Evolutionary conservation across 2,113 vertebrate genomes (phyloP).

Genomic region (Anseranas semipalmata): DNA sequence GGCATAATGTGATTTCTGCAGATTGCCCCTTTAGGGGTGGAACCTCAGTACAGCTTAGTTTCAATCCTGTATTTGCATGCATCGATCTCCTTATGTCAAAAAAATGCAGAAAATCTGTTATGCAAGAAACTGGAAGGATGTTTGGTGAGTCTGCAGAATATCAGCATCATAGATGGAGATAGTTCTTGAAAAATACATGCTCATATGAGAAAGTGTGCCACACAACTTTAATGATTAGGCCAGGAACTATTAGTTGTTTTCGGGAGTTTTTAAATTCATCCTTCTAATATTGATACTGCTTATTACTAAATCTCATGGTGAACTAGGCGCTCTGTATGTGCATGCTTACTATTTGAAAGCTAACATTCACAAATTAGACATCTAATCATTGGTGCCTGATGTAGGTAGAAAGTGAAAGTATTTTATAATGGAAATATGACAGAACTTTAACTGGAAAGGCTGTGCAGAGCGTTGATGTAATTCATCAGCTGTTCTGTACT

Average conservation of each 20-base stretch:
- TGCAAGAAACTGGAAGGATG: background rate
- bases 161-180: background rate
- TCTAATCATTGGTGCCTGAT: conserved; percentile 1
- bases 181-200: background rate
- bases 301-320: background rate
- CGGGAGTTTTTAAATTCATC: background rate
- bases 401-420: background rate
- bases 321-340: background rate
- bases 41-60: background rate
- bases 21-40: background rate
- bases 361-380: background rate
- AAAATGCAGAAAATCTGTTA: background rate
- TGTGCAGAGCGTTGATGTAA: conserved; percentile 41
- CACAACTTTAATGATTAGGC: background rate
- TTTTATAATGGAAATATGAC: conserved; percentile 55
- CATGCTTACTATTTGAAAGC: background rate
- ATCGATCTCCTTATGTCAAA: background rate
- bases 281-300: background rate
- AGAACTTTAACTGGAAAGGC: conserved; percentile 63
- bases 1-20: background rate
- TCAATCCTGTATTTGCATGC: background rate
- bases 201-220: background rate
- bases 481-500: conserved; percentile 62
- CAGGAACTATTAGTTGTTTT: background rate
- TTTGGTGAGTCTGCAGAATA: background rate